Percentiles rank a stretch among this genome's conserved stretches.
Conservation (phyloP, 2,888 invertebrate genomes). For the Heliothis peltigera region DNA sequence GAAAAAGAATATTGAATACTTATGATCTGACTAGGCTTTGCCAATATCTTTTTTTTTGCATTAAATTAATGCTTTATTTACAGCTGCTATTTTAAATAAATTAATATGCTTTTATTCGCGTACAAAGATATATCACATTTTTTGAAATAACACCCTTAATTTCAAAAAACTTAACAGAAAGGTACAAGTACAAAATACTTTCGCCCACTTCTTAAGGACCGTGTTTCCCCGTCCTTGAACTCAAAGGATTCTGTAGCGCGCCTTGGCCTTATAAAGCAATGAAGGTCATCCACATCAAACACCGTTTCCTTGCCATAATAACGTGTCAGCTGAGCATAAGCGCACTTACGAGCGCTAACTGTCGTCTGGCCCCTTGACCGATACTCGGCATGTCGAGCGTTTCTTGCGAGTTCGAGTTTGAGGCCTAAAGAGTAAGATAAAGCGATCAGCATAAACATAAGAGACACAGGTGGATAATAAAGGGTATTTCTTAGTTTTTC, state of each 20-base stretch:
- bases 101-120: too few relatives aligned
- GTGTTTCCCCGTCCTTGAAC: slow-evolving; percentile 40
- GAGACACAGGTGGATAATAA: too few relatives aligned
- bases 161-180: background rate
- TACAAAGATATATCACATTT: too few relatives aligned
- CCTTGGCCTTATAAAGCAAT: slow-evolving; percentile 48
- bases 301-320: slow-evolving; percentile 39
- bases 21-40: too few relatives aligned
- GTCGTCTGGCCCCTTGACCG: slow-evolving; percentile 72
- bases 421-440: slow-evolving; percentile 27
- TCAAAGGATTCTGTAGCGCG: slow-evolving; percentile 21
- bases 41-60: too few relatives aligned
- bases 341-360: slow-evolving; percentile 62
- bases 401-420: slow-evolving; percentile 58
- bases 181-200: slow-evolving; percentile 3
- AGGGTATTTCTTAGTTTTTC: too few relatives aligned
- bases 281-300: slow-evolving; percentile 41
- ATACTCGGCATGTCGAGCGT: slow-evolving; percentile 63
- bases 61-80: too few relatives aligned
- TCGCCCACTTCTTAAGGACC: slow-evolving; percentile 2
- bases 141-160: background rate
- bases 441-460: too few relatives aligned
- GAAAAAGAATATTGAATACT: too few relatives aligned
- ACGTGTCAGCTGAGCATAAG: slow-evolving; percentile 47
- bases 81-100: too few relatives aligned